Conservation (phyloP, 2,797 vertebrate species). For the Chaetophractus vellerosus region DNA sequence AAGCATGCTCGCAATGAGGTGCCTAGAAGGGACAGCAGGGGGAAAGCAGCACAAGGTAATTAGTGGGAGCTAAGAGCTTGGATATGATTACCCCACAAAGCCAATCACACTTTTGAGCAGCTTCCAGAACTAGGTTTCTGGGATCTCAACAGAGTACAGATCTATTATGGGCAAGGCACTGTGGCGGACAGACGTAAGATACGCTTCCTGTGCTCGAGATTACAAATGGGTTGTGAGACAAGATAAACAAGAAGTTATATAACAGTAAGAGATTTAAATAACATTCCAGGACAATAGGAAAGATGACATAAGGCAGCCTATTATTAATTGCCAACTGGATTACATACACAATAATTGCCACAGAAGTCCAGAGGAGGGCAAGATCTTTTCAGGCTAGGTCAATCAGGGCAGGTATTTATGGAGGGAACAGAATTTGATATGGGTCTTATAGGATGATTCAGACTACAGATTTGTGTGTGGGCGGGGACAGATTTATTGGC, state of each 20-base stretch:
- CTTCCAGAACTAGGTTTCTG: not conserved
- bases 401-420: not conserved
- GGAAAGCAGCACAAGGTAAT: slow-evolving; percentile 47
- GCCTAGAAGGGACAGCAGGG: slow-evolving; percentile 90
- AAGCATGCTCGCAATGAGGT: slow-evolving; percentile 99
- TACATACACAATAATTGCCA: not conserved
- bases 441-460: not conserved
- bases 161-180: not conserved
- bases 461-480: not conserved
- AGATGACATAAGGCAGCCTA: not conserved
- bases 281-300: slow-evolving; percentile 50
- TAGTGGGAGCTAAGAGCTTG: not conserved
- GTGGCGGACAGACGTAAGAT: not conserved
- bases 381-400: slow-evolving; percentile 22
- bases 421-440: slow-evolving; percentile 13
- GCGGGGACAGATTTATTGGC: not conserved
- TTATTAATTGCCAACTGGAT: slow-evolving; percentile 47
- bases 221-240: slow-evolving; percentile 57
- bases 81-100: not conserved
- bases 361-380: slow-evolving; percentile 3
- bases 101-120: not conserved
- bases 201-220: slow-evolving; percentile 32
- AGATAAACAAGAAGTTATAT: slow-evolving; percentile 72
- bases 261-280: slow-evolving; percentile 64
- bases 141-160: not conserved